These are phyloP conservation scores for Neodontobutis hainanensis DNA, from an alignment of 2,113 vertebrate genomes.

Conservation along the genomic window DNA sequence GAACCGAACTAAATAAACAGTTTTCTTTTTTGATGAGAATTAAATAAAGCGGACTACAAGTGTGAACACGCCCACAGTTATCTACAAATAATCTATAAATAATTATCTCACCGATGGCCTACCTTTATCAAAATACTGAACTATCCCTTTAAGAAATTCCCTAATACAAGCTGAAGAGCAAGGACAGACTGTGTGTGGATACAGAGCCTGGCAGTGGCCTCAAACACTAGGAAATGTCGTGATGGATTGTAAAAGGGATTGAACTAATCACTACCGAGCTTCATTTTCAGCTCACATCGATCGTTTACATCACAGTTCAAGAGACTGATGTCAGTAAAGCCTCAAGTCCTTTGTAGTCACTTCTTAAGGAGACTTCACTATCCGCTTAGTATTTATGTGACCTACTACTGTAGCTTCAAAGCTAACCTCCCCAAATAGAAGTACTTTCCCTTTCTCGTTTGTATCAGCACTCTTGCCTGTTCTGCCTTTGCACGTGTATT, in stretches of 20 bases:
- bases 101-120: background rate
- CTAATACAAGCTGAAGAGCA: background rate
- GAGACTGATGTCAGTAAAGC: background rate
- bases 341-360: background rate
- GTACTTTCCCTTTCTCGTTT: conserved; percentile 10
- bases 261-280: conserved; percentile 24
- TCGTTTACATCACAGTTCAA: conserved; percentile 20
- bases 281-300: background rate
- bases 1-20: too few species aligned
- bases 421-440: conserved; percentile 7
- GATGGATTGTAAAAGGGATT: conserved; percentile 20
- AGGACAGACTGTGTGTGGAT: conserved; percentile 1
- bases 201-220: conserved; percentile 10
- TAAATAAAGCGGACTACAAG: too few species aligned
- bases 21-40: too few species aligned
- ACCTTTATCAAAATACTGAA: conserved; percentile 1
- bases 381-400: conserved; percentile 35
- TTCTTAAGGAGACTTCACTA: conserved; percentile 12
- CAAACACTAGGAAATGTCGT: background rate
- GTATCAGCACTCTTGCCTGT: conserved; percentile 21
- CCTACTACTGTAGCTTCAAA: conserved; percentile 50
- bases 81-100: background rate
- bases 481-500: conserved; percentile 4
- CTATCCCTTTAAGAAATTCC: background rate
- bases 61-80: background rate